Percentiles rank a stretch among this genome's conserved stretches.
Evolutionary conservation across 2,888 invertebrate species (phyloP).

Genomic region (Leptodirus hochenwartii): DNA sequence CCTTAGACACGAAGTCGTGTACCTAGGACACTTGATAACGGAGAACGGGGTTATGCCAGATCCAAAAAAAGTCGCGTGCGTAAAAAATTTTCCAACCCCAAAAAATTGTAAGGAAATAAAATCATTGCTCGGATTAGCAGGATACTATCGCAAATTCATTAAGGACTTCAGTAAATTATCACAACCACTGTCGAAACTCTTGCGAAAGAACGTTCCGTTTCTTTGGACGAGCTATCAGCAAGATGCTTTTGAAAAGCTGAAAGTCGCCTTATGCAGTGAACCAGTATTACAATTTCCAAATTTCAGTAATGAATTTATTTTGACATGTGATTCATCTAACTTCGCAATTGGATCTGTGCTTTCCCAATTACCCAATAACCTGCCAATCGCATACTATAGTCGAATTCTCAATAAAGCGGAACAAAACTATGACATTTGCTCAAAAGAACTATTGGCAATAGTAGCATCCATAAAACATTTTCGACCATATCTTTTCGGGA

Average conservation of each 20-base stretch:
- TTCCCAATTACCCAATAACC: slow-evolving; percentile 8
- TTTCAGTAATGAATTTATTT: slow-evolving; percentile 5
- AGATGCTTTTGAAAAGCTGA: slow-evolving; percentile 4
- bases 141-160: too few relatives aligned
- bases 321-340: slow-evolving; percentile 7
- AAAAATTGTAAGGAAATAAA: slow-evolving; percentile 9
- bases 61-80: slow-evolving; percentile 6
- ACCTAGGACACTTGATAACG: slow-evolving; percentile 9
- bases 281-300: slow-evolving; percentile 7
- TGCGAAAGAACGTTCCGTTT: slow-evolving; percentile 5
- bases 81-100: slow-evolving; percentile 8
- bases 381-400: slow-evolving; percentile 18
- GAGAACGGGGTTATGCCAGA: slow-evolving; percentile 10
- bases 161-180: slow-evolving; percentile 1
- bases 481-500: slow-evolving; percentile 19
- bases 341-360: slow-evolving; percentile 9
- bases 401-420: slow-evolving; percentile 17
- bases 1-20: slow-evolving; percentile 8
- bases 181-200: slow-evolving; percentile 1
- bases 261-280: slow-evolving; percentile 1
- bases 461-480: slow-evolving; percentile 16
- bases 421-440: slow-evolving; percentile 18
- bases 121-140: slow-evolving; percentile 6
- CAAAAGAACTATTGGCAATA: slow-evolving; percentile 19
- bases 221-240: too few relatives aligned